phyloP scores from a whole-genome alignment of 35 echinoderm and acorn worm species.

The Amphiura filiformis region DNA sequence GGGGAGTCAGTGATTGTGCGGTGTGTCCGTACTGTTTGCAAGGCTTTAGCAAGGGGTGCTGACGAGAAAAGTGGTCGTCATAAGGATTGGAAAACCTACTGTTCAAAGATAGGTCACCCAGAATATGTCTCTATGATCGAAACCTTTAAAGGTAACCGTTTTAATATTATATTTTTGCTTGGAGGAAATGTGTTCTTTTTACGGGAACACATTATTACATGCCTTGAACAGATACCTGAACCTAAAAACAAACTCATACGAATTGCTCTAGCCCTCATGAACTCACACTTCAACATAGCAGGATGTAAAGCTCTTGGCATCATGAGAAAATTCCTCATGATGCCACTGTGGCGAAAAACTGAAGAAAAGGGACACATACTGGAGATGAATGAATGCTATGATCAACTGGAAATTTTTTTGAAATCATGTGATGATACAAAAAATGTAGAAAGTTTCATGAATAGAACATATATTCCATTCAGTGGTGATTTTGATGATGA shows the following conservation, averaged over 20 bases:
- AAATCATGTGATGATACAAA: too few species aligned
- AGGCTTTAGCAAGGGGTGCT: constrained; percentile 16
- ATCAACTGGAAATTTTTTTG: neutral
- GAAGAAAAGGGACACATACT: constrained; percentile 21
- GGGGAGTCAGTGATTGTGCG: neutral
- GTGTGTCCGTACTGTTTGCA: constrained; percentile 7
- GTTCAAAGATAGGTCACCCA: neutral
- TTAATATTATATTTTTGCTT: constrained; percentile 18
- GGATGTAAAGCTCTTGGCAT: constrained; percentile 21
- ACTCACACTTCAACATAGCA: neutral
- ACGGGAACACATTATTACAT: neutral
- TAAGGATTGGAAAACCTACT: constrained; percentile 12
- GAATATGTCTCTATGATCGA: neutral
- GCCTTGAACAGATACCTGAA: neutral
- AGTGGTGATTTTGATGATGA: too few species aligned
- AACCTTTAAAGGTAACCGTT: constrained; percentile 1
- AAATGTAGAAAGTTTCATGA: too few species aligned
- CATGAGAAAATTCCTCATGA: constrained; percentile 17
- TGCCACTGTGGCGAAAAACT: constrained; percentile 27
- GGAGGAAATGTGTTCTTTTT: constrained; percentile 11
- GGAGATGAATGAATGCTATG: constrained; percentile 21
- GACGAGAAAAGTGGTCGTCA: constrained; percentile 28
- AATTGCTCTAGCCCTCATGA: neutral
- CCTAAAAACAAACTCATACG: constrained; percentile 30
- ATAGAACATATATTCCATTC: too few species aligned